Evolutionary conservation across 2,797 vertebrate species (phyloP).

Genomic region (Pseudopleuronectes americanus): DNA sequence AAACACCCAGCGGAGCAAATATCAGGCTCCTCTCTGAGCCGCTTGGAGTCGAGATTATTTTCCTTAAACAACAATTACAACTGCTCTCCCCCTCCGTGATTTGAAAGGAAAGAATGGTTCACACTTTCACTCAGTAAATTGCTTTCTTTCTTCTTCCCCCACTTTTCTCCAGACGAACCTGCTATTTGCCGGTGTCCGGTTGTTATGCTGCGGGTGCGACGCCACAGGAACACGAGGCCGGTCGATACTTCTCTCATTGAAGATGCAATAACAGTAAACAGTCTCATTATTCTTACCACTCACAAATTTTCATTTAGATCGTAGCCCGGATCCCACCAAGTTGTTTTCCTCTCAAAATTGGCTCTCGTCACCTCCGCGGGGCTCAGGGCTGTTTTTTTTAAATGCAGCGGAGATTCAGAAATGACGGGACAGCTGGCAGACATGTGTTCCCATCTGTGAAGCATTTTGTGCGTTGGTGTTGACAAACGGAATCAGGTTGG

Average conservation of each 20-base stretch:
- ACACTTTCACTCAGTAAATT: conserved; percentile 64
- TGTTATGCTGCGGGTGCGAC: conserved; percentile 62
- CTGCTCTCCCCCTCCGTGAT: conserved; percentile 55
- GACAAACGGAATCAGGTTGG: conserved; percentile 2
- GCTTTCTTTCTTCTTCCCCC: conserved; percentile 36
- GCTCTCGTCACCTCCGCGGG: conserved; percentile 40
- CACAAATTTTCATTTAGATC: conserved; percentile 73
- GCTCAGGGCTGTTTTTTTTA: conserved; percentile 34
- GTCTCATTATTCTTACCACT: conserved; percentile 71
- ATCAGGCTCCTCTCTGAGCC: conserved; percentile 39
- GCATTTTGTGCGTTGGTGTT: neutral
- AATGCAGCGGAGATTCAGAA: conserved; percentile 17
- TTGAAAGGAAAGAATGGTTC: conserved; percentile 48
- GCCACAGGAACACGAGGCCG: conserved; percentile 60
- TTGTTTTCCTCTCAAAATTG: conserved; percentile 50
- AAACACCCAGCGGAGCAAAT: conserved; percentile 46
- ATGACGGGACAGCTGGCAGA: conserved; percentile 10
- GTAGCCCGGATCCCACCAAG: conserved; percentile 45
- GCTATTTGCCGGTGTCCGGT: conserved; percentile 53
- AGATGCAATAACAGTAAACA: conserved; percentile 71
- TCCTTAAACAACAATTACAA: conserved; percentile 71
- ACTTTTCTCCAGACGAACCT: conserved; percentile 41
- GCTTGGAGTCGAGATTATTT: conserved; percentile 54
- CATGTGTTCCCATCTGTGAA: conserved; percentile 6
- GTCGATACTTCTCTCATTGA: conserved; percentile 75